Percentiles rank a stretch among this genome's conserved stretches.
phyloP scores from a whole-genome alignment of 2,113 vertebrate genomes.

The Chiloscyllium plagiosum region DNA sequence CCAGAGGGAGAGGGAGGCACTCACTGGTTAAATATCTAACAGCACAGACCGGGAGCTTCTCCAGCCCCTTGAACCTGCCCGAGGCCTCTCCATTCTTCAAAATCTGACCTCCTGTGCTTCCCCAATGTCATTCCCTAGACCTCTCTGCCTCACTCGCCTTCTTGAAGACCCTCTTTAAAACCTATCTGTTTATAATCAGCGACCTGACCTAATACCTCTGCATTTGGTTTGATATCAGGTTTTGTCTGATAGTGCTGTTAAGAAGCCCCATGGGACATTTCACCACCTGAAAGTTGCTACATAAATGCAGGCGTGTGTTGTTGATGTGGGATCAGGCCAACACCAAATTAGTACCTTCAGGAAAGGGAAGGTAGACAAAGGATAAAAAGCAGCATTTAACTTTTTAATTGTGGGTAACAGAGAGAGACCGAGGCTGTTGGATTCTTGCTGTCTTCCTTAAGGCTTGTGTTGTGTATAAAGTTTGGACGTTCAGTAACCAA shows the following conservation, averaged over 20 bases:
- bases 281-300: neutral
- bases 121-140: neutral
- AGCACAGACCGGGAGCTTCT: too few relatives aligned
- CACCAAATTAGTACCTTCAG: neutral
- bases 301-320: neutral
- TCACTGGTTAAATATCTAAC: neutral
- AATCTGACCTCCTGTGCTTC: neutral
- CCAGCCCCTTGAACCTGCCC: neutral
- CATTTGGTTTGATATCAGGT: neutral
- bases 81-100: neutral
- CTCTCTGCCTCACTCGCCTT: neutral
- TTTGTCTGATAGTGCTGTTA: neutral
- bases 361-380: neutral
- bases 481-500: rapidly evolving
- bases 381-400: neutral
- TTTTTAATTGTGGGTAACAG: neutral
- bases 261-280: neutral
- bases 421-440: neutral
- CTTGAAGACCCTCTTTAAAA: neutral
- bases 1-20: neutral
- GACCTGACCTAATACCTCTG: neutral
- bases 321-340: neutral
- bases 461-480: neutral
- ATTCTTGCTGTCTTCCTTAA: neutral
- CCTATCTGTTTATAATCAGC: neutral